Base-by-base conservation (phyloP, 2,797 vertebrate species). In the Coccyzus lansbergi region DNA sequence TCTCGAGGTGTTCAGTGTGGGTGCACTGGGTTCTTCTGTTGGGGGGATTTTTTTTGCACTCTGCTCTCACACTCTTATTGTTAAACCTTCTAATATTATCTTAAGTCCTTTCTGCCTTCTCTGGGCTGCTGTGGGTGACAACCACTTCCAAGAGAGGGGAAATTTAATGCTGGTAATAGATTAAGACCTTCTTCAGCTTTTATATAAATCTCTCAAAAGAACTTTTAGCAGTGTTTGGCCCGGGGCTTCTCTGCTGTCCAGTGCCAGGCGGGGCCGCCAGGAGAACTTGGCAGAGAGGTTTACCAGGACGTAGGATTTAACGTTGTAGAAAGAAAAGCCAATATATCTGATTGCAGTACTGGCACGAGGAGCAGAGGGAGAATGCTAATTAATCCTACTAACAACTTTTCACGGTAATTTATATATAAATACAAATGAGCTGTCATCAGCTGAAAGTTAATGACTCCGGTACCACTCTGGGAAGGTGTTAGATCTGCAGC, bases 21-120 rank as follows among this genome's bases (percentile, higher is more conserved):
- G 9, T 42, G 9, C 7, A 17, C 7, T 1, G 1, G 3, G 12
- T 21, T 2, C 5, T 24, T 36, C 12, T 42, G 53, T 48, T 19
- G 10, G 17, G 7, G 48, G 40, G 6, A 9, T 36, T 38, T 55
- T 55, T 38, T 53, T 48, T 34, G 2, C 31, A 2, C 70, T 86
- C 55, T 49, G 4, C 49, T 49, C 16, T 55, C 56, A 7, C 1
- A 1, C 17, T 34, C 8, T 31, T 9, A 26, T 38, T 85, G 33
- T 31, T 80, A 1, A 55, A 63, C 63, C 52, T 81, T 70, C 38
- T 31, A 2, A 2, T 62, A 26, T 31, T 55, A 24, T 7, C 52
- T 60, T 6, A 12, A 63, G 31, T 46, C n/a, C 36, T 63, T 83
- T 51, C 51, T 44, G 7, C 15, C 22, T 79, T 29, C 38, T 76